Base-by-base conservation (phyloP, 2,113 vertebrate species). In the Phyllostomus hastatus region DNA sequence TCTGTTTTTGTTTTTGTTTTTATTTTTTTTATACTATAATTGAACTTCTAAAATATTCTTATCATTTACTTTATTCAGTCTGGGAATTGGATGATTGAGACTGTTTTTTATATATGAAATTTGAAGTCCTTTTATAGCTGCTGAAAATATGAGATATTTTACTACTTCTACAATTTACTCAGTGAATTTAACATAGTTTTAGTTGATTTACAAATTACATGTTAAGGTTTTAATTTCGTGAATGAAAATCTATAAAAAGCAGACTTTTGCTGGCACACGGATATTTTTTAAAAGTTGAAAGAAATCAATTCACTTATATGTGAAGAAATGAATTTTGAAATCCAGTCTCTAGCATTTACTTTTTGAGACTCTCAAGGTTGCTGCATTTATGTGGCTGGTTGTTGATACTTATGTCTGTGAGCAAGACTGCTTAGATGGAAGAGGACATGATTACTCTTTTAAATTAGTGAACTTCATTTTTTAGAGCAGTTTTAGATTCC, bases 221-320 rank as follows among this genome's bases (percentile, higher is more conserved):
- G 2, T 86, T 96, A 57, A 66, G 5, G 3, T 73, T 85, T 90
- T 93, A 59, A 75, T 96, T 81, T 91, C 7, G 22, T 85, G 87
- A 87, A 10, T 66, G 22, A 83, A 83, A 88, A 48, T 84, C 10
- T 54, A 12, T 90, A 69, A 69, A 94, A 95, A 52, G 20, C 4
- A 88, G 5, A 86, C 41, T 81, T 95, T 82, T 78, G 2, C 12
- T 93, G 46, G 48, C 48, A 75, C 3, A 46, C 24, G 20, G 88
- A 31, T n/a, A 38, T 64, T 81, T 96, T 85, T 57, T 31, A 96
- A 50, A 88, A 85, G 22, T 93, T 57, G 33, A 85, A 91, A 93
- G 20, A 88, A 93, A 69, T 89, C 46, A 28, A 17, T 89, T 95
- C 67, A 79, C 26, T 50, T 26, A 86, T 90, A 16, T 54, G 64